Conservation (phyloP, 2,888 invertebrate species). For the Neoscelio sp. region DNA sequence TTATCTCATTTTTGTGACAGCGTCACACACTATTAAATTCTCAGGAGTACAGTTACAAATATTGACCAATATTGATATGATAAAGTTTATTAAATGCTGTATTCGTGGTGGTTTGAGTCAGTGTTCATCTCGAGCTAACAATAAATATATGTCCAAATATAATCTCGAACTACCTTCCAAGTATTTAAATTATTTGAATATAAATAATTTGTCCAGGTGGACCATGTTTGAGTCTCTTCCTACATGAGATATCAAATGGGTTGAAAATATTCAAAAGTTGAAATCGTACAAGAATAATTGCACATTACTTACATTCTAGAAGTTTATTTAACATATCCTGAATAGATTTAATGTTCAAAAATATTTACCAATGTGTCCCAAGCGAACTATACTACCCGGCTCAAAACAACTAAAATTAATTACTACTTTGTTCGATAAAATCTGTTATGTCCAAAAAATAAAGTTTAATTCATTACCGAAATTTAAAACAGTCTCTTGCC, state of each 20-base stretch:
- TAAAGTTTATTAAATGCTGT: no score
- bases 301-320: constrained; percentile 6
- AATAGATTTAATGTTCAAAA: neutral
- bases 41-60: no score
- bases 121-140: no score
- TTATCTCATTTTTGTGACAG: no score
- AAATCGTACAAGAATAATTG: constrained; percentile 1
- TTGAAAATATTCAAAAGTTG: constrained; percentile 6
- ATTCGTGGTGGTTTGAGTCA: no score
- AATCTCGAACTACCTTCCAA: no score
- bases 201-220: no score
- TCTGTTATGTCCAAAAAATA: neutral
- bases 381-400: neutral
- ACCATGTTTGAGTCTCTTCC: neutral
- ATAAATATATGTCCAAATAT: no score
- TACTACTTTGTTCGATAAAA: neutral
- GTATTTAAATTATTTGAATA: no score
- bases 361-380: constrained; percentile 7
- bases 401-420: constrained; percentile 11
- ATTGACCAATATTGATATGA: no score
- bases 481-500: constrained; percentile 1
- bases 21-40: no score
- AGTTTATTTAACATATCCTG: neutral
- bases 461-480: constrained; percentile 6
- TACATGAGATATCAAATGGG: neutral